Percentiles rank a stretch among this genome's conserved stretches.
These are phyloP conservation scores for Drusus annulatus DNA, from an alignment of 1,140 invertebrate genomes.

Conservation along the genomic window DNA sequence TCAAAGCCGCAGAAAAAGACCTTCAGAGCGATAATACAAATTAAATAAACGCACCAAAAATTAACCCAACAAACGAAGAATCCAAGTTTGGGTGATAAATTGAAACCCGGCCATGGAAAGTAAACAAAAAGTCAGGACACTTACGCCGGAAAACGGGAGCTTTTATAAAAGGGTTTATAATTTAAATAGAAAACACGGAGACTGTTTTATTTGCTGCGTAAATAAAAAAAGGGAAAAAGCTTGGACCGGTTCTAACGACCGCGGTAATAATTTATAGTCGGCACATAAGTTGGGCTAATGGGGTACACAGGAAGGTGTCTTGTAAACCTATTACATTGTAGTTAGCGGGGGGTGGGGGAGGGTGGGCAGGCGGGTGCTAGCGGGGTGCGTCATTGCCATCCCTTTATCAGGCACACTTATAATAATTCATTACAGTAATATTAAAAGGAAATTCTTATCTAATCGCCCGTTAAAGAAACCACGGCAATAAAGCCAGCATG, in stretches of 20 bases:
- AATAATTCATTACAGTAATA: slow-evolving; percentile 37
- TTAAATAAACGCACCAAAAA: no score
- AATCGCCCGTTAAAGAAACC: slow-evolving; percentile 18
- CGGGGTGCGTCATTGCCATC: slow-evolving; percentile 5
- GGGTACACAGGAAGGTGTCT: slow-evolving; percentile 55
- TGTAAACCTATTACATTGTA: slow-evolving; percentile 54
- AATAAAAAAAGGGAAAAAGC: slow-evolving; percentile 34
- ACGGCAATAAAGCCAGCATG: slow-evolving; percentile 1
- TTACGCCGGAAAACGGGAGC: not conserved
- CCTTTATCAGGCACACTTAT: slow-evolving; percentile 24
- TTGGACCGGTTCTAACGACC: slow-evolving; percentile 35
- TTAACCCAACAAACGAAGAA: no score
- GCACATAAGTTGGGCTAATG: slow-evolving; percentile 54
- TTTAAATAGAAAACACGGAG: slow-evolving; percentile 35
- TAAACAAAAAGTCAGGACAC: slow-evolving; percentile 33
- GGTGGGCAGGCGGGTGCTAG: no score
- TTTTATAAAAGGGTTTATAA: slow-evolving; percentile 41
- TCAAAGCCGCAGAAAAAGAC: no score
- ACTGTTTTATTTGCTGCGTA: slow-evolving; percentile 40
- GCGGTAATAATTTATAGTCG: slow-evolving; percentile 40
- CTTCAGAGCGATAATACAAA: no score
- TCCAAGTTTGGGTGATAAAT: slow-evolving; percentile 23
- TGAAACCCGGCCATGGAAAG: not conserved
- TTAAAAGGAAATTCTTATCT: slow-evolving; percentile 27
- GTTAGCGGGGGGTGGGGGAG: slow-evolving; percentile 18